A percentile compares a stretch with the other conserved stretches of the same genome.
These are phyloP conservation scores for Psittacara wagleri DNA, from an alignment of 2,113 vertebrate genomes.

Conservation along the genomic window DNA sequence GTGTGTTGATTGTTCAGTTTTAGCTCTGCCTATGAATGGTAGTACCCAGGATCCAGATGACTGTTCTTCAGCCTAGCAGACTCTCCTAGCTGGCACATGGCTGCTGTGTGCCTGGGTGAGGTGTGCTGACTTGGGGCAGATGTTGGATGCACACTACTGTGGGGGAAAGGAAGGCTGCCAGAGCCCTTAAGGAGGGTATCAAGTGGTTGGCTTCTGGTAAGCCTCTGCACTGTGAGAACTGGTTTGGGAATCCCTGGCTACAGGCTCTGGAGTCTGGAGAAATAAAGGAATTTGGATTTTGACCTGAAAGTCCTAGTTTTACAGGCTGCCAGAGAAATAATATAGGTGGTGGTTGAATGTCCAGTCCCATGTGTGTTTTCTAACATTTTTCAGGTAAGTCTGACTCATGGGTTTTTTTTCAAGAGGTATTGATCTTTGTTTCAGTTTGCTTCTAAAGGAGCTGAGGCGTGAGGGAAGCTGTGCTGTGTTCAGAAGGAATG, in stretches of 20 bases:
- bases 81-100: fast-evolving
- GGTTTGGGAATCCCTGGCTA: fast-evolving
- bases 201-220: fast-evolving
- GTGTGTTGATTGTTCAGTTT: fast-evolving
- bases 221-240: fast-evolving
- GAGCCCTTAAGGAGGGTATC: fast-evolving
- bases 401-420: fast-evolving
- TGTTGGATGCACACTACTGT: fast-evolving
- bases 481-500: background rate
- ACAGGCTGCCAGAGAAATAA: fast-evolving
- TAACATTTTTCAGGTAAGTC: background rate
- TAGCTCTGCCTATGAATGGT: fast-evolving
- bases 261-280: fast-evolving
- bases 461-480: background rate
- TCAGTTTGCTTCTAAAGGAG: background rate
- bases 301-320: fast-evolving
- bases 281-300: background rate
- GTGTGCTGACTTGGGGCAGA: fast-evolving
- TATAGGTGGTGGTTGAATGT: fast-evolving
- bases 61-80: fast-evolving
- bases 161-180: fast-evolving
- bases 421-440: fast-evolving
- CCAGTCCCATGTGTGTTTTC: fast-evolving
- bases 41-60: fast-evolving
- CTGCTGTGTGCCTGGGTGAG: fast-evolving